phyloP scores from a whole-genome alignment of 2,113 vertebrate species.

The Atlantisia rogersi region DNA sequence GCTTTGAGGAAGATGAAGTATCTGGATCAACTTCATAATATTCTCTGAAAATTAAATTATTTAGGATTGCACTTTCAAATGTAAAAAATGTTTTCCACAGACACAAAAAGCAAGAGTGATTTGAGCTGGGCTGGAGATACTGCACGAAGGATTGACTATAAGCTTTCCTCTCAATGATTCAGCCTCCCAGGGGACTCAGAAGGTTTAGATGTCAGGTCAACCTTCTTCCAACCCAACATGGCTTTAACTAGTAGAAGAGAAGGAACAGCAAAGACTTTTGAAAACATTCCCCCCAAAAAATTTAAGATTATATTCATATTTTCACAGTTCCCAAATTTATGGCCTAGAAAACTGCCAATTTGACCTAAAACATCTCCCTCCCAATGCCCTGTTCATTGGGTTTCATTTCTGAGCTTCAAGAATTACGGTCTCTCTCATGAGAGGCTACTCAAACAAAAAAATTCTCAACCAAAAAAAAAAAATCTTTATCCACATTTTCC shows the following conservation, averaged over 20 bases:
- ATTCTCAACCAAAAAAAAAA: background rate
- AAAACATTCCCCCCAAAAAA: background rate
- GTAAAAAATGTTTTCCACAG: background rate
- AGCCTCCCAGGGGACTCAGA: background rate
- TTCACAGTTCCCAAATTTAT: background rate
- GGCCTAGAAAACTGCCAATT: background rate
- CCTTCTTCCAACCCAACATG: background rate
- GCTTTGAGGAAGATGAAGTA: background rate
- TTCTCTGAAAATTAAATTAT: background rate
- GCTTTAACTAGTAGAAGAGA: background rate
- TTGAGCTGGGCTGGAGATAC: background rate
- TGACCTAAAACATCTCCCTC: background rate
- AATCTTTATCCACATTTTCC: background rate
- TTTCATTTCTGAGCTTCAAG: background rate
- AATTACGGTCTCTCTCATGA: background rate
- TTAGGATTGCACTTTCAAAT: background rate
- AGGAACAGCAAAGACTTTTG: background rate
- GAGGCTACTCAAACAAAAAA: background rate
- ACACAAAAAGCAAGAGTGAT: background rate
- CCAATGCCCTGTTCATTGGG: background rate
- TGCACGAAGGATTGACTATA: accelerated
- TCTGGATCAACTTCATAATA: background rate
- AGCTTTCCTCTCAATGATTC: background rate
- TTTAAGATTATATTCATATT: background rate
- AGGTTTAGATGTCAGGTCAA: background rate